Evolutionary conservation across 2,797 vertebrate species (phyloP).

Genomic region (Chelon labrosus): DNA sequence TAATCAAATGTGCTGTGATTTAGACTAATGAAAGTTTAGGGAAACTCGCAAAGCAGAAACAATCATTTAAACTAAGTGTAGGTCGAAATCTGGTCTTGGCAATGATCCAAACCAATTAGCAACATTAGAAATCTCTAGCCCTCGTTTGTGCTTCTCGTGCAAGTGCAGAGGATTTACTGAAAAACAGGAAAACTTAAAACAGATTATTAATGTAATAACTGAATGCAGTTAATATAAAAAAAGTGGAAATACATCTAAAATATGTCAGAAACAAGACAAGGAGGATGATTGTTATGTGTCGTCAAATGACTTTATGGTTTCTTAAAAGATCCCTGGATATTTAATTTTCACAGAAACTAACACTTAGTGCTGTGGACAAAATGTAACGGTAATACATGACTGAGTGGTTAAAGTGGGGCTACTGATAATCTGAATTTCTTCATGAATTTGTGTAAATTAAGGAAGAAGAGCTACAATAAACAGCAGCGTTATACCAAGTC

Average conservation of each 20-base stretch:
- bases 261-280: neutral
- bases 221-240: too few species aligned
- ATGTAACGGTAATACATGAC: neutral
- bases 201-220: too few species aligned
- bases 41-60: neutral
- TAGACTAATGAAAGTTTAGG: neutral
- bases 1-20: neutral
- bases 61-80: neutral
- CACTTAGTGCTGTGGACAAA: neutral
- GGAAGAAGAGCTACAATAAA: neutral
- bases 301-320: neutral
- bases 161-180: neutral
- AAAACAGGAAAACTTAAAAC: too few species aligned
- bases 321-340: neutral
- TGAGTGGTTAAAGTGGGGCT: neutral
- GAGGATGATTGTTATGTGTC: neutral
- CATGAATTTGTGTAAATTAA: neutral
- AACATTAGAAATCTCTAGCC: constrained; percentile 1
- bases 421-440: neutral
- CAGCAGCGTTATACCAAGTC: neutral
- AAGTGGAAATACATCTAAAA: too few species aligned
- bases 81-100: neutral
- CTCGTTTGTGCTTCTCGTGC: neutral
- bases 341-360: neutral
- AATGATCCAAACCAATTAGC: neutral